Evolutionary conservation across 2,113 vertebrate species (phyloP).

Genomic region (Saimiri boliviensis): DNA sequence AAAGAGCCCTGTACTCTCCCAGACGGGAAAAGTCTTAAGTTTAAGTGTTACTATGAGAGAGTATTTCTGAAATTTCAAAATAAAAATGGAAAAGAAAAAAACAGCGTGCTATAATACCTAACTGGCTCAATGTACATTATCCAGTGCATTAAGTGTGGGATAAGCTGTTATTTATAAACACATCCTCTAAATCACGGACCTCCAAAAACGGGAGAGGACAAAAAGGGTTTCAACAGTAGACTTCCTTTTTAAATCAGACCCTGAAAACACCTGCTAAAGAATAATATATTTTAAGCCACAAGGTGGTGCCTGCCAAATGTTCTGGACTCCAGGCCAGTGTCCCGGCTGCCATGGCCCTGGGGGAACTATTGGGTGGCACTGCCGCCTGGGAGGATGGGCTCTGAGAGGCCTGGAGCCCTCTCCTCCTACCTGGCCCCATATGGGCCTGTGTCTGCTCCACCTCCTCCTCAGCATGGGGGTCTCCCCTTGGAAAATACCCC

Average conservation of each 20-base stretch:
- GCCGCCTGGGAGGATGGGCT: not conserved
- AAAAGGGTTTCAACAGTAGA: not conserved
- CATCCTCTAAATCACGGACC: not conserved
- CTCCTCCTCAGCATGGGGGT: not conserved
- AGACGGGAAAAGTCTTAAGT: not conserved
- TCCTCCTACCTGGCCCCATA: not conserved
- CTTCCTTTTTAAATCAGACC: not conserved
- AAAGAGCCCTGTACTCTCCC: not conserved
- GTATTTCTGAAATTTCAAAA: not conserved
- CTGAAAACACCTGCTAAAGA: not conserved
- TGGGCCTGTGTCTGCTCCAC: not conserved
- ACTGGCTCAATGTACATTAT: not conserved
- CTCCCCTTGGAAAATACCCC: not conserved
- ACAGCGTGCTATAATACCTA: not conserved
- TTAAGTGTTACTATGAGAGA: not conserved
- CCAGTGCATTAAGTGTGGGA: not conserved
- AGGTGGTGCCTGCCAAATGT: not conserved
- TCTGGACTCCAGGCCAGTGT: not conserved
- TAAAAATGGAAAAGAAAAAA: not conserved
- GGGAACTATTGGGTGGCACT: not conserved
- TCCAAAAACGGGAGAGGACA: not conserved
- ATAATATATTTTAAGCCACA: not conserved
- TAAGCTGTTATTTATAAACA: not conserved
- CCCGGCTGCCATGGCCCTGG: not conserved
- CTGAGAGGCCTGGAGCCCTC: not conserved